Evolutionary conservation across 2,888 invertebrate genomes (phyloP).

Genomic region (Phyllotreta cruciferae): DNA sequence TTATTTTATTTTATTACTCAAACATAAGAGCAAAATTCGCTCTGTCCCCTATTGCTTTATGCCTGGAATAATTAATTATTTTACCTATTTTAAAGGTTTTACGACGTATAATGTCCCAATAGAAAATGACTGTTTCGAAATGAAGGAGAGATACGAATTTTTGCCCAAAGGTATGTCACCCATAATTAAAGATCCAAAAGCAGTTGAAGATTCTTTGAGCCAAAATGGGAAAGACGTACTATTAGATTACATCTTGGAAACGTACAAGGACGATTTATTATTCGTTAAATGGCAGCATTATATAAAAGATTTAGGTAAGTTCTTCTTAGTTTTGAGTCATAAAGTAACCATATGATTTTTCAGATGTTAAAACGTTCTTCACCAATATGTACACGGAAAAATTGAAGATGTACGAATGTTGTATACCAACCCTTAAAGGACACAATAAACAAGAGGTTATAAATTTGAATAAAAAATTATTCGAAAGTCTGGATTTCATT

Average conservation of each 20-base stretch:
- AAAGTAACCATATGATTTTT: slow-evolving; percentile 31
- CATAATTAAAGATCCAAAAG: slow-evolving; percentile 59
- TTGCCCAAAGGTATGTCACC: slow-evolving; percentile 70
- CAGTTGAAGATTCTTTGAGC: slow-evolving; percentile 49
- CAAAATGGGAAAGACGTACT: slow-evolving; percentile 53
- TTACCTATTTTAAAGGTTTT: slow-evolving; percentile 23
- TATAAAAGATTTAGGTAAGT: slow-evolving; percentile 48
- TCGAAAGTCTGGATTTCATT: slow-evolving; percentile 63
- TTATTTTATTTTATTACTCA: slow-evolving; percentile 5
- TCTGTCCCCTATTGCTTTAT: too few species aligned
- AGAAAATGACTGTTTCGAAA: slow-evolving; percentile 51
- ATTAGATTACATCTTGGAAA: slow-evolving; percentile 52
- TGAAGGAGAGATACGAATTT: slow-evolving; percentile 62
- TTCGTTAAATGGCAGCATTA: slow-evolving; percentile 57
- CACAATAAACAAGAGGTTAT: slow-evolving; percentile 33
- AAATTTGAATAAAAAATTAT: slow-evolving; percentile 61
- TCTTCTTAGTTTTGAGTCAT: not conserved
- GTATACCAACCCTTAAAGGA: slow-evolving; percentile 44
- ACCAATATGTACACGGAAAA: slow-evolving; percentile 53
- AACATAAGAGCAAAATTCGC: too few species aligned
- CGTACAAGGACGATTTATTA: slow-evolving; percentile 53
- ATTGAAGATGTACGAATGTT: slow-evolving; percentile 48
- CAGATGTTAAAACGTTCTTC: slow-evolving; percentile 55
- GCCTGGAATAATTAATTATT: not conserved
- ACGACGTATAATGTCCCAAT: slow-evolving; percentile 39